A percentile compares a stretch with the other conserved stretches of the same genome.
phyloP scores from a whole-genome alignment of 2,888 invertebrate genomes.

The Xylota segnis region DNA sequence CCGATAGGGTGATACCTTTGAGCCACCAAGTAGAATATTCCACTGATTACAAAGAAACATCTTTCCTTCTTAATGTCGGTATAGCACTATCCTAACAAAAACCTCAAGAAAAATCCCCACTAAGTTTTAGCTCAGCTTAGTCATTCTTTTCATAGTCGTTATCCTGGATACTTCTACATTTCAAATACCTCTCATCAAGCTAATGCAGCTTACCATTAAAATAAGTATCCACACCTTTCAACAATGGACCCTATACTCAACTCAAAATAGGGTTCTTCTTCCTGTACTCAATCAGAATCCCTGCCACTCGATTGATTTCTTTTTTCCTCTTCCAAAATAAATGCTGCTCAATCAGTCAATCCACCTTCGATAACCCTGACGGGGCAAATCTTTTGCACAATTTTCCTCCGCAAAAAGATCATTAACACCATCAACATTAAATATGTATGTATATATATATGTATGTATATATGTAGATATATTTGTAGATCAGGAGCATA shows the following conservation, averaged over 20 bases:
- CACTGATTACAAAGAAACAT: too few relatives aligned
- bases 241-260: neutral
- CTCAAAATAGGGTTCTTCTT: neutral
- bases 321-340: slow-evolving; percentile 3
- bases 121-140: too few relatives aligned
- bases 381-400: neutral
- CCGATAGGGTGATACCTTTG: too few relatives aligned
- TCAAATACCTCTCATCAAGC: neutral
- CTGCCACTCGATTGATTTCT: slow-evolving; percentile 26
- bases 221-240: neutral
- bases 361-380: neutral
- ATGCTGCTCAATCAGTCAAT: slow-evolving; percentile 23
- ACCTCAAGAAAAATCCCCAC: too few relatives aligned
- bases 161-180: too few relatives aligned
- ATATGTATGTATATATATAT: too few relatives aligned
- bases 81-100: too few relatives aligned
- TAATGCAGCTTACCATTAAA: neutral
- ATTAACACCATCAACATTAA: slow-evolving; percentile 18
- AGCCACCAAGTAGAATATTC: too few relatives aligned
- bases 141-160: too few relatives aligned
- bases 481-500: neutral
- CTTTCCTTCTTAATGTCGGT: too few relatives aligned
- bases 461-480: too few relatives aligned
- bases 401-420: neutral
- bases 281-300: too few relatives aligned